Base-by-base conservation (phyloP, 2,888 invertebrate genomes). In the Agrochola litura region DNA sequence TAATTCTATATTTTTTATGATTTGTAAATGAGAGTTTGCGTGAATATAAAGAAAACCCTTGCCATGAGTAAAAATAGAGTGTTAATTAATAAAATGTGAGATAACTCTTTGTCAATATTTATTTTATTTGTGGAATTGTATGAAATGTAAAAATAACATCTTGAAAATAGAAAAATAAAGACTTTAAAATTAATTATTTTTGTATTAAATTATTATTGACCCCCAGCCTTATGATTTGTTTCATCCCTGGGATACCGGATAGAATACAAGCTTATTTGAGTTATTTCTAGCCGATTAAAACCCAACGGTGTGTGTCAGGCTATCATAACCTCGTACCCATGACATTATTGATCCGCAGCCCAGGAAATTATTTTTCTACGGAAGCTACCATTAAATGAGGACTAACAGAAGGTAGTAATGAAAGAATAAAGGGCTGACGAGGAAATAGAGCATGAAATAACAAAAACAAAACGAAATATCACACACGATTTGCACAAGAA, bases 121-220 rank as follows among this genome's bases (percentile, higher is more conserved):
- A 41, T 85, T 82, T 85, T 83, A 88, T 89, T 91, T 90, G 89
- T 91, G 90, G 88, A 91, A 90, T 90, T 91, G 91, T 92, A 92
- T 90, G 90, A 89, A 90, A 82, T 92, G 90, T 92, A 92, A 92
- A 54, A 85, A 89, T 90, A 90, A 90, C 89, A 92, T 85, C 81
- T 86, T 90, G 82, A 86, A 79, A 78, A 92, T 92, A 92, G 91
- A 85, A 78, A 79, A 92, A 89, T 92, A 93, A 94, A 92, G 79
- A 90, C 85, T 92, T 92, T 91, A 91, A 92, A 91, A 85, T 77
- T 43, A 68, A 14, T 19, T 10, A 37, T 9, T 60, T 19, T 52
- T 52, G 22, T 52, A 52, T 19, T 30, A 30, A 9, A 30, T 60
- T 19, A 30, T 9, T 60, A 9, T 30, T 30, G 30, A 30, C 1